Evolutionary conservation across 2,888 invertebrate genomes (phyloP).

Genomic region (Tetrapedia diversipes): DNA sequence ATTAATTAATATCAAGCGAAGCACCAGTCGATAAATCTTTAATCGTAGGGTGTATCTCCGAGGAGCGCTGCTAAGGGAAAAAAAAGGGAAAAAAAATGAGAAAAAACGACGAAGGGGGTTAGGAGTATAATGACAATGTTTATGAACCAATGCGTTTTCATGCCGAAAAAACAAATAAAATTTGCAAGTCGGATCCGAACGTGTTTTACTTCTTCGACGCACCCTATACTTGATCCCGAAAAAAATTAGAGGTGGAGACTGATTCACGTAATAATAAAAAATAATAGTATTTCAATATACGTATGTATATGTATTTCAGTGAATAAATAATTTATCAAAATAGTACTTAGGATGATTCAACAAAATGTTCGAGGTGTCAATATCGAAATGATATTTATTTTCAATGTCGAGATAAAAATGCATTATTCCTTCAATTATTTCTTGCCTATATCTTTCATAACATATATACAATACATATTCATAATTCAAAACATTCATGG

Average conservation of each 20-base stretch:
- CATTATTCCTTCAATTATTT: neutral
- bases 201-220: constrained; percentile 12
- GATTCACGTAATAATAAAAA: neutral
- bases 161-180: constrained; percentile 71
- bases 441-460: neutral
- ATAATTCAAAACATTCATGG: constrained; percentile 6
- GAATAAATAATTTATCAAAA: constrained; percentile 27
- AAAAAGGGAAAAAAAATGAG: constrained; percentile 24
- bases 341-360: neutral
- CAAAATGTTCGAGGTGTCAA: constrained; percentile 3
- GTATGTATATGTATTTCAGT: constrained; percentile 19
- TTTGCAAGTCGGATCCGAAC: constrained; percentile 66
- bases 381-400: constrained; percentile 39
- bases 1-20: constrained; percentile 57
- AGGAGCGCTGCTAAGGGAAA: constrained; percentile 52
- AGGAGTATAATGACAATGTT: constrained; percentile 63
- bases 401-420: constrained; percentile 33
- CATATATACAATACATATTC: constrained; percentile 32
- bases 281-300: neutral
- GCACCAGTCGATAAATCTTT: constrained; percentile 61
- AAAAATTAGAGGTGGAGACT: neutral
- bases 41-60: constrained; percentile 63
- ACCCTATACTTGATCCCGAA: neutral
- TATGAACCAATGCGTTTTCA: constrained; percentile 72
- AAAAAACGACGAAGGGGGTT: constrained; percentile 55